Evolutionary conservation across 1,140 invertebrate genomes (phyloP), one percentile per base, ranked within the genome.

Genomic region (Drosophila teissieri): DNA sequence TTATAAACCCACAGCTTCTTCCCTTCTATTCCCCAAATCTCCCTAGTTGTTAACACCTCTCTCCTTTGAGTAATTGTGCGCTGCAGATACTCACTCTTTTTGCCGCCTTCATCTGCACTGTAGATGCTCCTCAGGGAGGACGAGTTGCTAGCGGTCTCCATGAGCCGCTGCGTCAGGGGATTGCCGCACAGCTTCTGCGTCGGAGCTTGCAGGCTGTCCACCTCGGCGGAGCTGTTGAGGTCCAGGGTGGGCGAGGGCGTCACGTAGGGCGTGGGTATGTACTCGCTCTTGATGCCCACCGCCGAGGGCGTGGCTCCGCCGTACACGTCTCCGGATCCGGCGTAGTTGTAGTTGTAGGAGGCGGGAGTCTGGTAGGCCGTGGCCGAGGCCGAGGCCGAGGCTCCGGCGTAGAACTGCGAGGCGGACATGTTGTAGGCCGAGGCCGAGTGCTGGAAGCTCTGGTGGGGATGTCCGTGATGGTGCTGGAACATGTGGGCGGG

Each of bases 211-310:
- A 82, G 68, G 15, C 64, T 72, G 36, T 91, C 91, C 55, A 92
- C 88, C 65, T 92, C 91, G 3, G 88, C 51, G 14, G 91, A 92
- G 65, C 84, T 92, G 37, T 92, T 92, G 31, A 92, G 68, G 62
- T 92, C 91, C 45, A 92, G 73, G 8, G 91, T 92, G 36, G 91
- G 91, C 36, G 91, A 92, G 3, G 91, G 91, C 27, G 91, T 92
- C 17, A 92, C 91, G 58, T 91, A 92, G 6, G 91, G 90, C 40
- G 90, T 90, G 52, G 90, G 90, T 46, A 91, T 84, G 49, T 91
- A 91, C 36, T 91, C 90, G 60, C 73, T 90, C 31, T 90, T 91
- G 8, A 85, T 77, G 55, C 48, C 17, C 19, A 65, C 56, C 7
- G 64, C 11, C 14, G 62, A 54, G 12, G 86, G 24, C 17, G 64